Evolutionary conservation across 1,140 invertebrate species (phyloP), one percentile per base, ranked within the genome.

Genomic region (Phocides pigmalion): DNA sequence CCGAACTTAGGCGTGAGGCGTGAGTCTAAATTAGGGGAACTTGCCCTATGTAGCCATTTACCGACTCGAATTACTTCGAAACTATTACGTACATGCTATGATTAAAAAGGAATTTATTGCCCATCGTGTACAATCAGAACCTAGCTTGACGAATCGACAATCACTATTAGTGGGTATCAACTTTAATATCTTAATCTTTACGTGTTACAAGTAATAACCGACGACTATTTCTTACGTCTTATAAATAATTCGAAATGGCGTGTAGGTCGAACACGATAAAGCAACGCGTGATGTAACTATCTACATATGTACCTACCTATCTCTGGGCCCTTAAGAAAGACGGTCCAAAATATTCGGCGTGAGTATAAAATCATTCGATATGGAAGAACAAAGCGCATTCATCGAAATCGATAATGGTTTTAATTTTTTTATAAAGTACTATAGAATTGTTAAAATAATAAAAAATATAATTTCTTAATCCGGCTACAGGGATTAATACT

Each of bases 1-100:
- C 54, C 64, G 76, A 84, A 87, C 66, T 84, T 79, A 76, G 75
- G 70, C 62, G 68, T 63, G 64, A 76, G 75, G 70, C 62, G 68
- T 63, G 64, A 73, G 71, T 68, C 77, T 77, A 76, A 86, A 86
- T 84, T 81, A 81, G 77, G 86, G 87, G 84, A 82, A 79, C 76
- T 82, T 79, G 67, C 71, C 73, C 72, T 76, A 66, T 63, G 59
- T 70, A 37, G 50, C 51, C 66, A 44, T 58, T 59, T 62, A 70
- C 63, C 51, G 62, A 50, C 46, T 62, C 46, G 71, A 75, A 75
- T 79, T 70, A 77, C 71, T 79, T 61, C 16, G 32, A 78, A 74
- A 78, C 75, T 81, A 77, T 64, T 62, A 68, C 66, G 47, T 58
- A 70, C 44, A 63, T 64, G 49, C 22, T 41, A 50, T 71, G 61